Evolutionary conservation across 2,797 vertebrate species (phyloP).

Genomic region (Mionectes olivaceus): DNA sequence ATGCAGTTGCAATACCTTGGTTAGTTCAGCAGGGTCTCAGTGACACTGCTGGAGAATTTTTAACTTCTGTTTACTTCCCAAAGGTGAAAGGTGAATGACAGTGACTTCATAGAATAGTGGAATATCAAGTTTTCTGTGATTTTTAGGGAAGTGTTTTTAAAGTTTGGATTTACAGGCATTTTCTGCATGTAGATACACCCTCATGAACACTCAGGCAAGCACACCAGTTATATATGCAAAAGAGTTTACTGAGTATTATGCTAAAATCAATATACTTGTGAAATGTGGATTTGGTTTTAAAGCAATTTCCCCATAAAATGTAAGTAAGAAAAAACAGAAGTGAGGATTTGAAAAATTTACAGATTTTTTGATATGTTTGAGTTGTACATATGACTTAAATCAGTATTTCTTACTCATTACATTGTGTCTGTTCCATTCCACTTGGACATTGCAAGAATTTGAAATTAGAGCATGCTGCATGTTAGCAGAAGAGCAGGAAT

Average conservation of each 20-base stretch:
- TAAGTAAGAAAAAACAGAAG: background rate
- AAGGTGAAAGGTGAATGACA: background rate
- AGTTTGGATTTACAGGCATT: background rate
- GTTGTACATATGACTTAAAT: background rate
- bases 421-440: background rate
- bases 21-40: background rate
- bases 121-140: background rate
- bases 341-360: background rate
- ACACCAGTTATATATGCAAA: background rate
- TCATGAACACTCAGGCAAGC: fast-evolving
- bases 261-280: background rate
- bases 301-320: background rate
- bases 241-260: background rate
- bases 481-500: background rate
- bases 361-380: background rate
- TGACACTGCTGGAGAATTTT: background rate
- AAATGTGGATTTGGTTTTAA: background rate
- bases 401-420: background rate
- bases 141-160: background rate
- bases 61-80: background rate
- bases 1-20: background rate
- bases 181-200: background rate
- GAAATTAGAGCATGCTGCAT: background rate
- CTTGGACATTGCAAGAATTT: background rate
- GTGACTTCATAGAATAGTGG: background rate